Conservation (phyloP, 1,140 invertebrate species). For the Zaprionus vittiger region DNA sequence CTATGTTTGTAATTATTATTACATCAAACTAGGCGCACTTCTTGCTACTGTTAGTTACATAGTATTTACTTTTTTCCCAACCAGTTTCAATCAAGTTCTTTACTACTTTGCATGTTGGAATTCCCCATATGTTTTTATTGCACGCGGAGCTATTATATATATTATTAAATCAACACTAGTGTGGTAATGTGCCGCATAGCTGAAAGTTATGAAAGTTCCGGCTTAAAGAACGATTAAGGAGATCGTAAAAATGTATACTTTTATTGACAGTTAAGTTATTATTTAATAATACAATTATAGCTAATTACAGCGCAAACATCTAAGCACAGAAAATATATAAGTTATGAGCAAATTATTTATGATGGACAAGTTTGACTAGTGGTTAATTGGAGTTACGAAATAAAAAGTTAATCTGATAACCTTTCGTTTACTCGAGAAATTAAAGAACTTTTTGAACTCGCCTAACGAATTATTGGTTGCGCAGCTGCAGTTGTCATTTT, state of each 20-base stretch:
- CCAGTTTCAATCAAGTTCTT: conserved; percentile 19
- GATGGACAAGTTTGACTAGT: background rate
- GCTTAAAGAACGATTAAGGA: background rate
- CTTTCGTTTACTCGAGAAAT: background rate
- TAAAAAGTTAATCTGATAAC: background rate
- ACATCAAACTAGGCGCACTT: conserved; percentile 25
- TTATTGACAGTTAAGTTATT: background rate
- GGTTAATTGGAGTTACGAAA: background rate
- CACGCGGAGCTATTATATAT: conserved; percentile 11
- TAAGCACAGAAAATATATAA: background rate
- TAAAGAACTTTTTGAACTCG: background rate
- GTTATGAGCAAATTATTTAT: background rate
- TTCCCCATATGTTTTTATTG: conserved; percentile 28
- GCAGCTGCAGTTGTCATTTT: conserved; percentile 1
- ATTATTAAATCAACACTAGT: conserved; percentile 64
- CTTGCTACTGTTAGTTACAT: background rate
- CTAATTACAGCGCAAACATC: background rate
- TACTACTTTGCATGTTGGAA: conserved; percentile 54
- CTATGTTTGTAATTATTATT: conserved; percentile 19
- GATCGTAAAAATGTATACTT: background rate
- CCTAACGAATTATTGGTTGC: background rate
- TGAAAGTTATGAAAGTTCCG: background rate
- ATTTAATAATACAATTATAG: background rate
- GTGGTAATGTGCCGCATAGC: background rate
- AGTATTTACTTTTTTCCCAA: conserved; percentile 23